A percentile compares a stretch with the other conserved stretches of the same genome.
Conservation (phyloP, 2,113 vertebrate genomes). For the Anoura caudifer region DNA sequence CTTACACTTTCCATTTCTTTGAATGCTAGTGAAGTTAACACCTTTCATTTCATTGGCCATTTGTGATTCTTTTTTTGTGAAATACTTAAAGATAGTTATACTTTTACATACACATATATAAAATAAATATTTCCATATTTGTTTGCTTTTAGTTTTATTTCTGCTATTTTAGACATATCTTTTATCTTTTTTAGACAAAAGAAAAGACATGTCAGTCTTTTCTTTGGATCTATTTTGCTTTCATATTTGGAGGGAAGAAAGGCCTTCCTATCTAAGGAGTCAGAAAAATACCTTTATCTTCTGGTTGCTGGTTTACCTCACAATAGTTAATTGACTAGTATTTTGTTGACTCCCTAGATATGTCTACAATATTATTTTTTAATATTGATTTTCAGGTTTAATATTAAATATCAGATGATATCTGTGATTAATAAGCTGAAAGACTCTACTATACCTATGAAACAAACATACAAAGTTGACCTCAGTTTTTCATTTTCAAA, state of each 20-base stretch:
- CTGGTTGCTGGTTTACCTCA: neutral
- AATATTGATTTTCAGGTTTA: conserved; percentile 39
- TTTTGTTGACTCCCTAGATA: neutral
- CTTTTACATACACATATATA: neutral
- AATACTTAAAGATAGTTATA: neutral
- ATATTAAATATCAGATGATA: conserved; percentile 30
- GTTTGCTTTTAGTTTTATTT: conserved; percentile 35
- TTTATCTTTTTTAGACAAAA: too few species aligned
- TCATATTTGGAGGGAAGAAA: conserved; percentile 30
- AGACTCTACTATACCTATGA: neutral
- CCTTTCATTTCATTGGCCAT: neutral
- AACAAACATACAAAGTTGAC: neutral
- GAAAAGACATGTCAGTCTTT: neutral
- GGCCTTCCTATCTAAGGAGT: neutral
- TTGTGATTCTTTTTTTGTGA: conserved; percentile 15
- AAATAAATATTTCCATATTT: neutral
- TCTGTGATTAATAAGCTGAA: neutral
- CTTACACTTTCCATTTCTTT: conserved; percentile 16
- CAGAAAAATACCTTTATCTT: conserved; percentile 21
- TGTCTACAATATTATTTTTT: conserved; percentile 6
- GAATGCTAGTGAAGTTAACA: neutral
- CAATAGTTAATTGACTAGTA: neutral
- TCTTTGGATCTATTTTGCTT: neutral
- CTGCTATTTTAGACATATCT: neutral
- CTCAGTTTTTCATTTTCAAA: conserved; percentile 41